Percentiles rank a stretch among this genome's conserved stretches.
phyloP scores from a whole-genome alignment of 2,797 vertebrate genomes.

The Yasuhikotakia modesta region DNA sequence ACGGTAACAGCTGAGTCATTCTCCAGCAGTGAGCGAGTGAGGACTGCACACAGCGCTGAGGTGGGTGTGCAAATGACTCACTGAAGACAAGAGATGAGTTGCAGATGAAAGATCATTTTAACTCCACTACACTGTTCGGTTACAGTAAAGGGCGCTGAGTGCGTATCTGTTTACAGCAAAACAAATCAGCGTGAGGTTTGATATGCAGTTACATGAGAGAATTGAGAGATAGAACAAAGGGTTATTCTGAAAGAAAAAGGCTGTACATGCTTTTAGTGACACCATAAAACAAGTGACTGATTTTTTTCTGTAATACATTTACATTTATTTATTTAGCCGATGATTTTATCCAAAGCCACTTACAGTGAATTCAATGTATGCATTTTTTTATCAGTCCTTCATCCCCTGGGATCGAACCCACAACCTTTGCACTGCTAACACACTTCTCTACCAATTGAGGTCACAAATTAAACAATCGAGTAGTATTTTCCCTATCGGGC shows the following conservation, averaged over 20 bases:
- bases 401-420: no score
- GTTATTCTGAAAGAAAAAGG: constrained; percentile 3
- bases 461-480: constrained; percentile 2
- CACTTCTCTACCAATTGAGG: no score
- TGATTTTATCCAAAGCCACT: no score
- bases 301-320: constrained; percentile 22
- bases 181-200: constrained; percentile 2
- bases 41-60: constrained; percentile 26
- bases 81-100: constrained; percentile 32
- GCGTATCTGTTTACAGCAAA: constrained; percentile 3
- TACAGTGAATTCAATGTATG: no score
- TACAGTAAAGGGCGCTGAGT: constrained; percentile 26
- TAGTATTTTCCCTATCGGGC: constrained; percentile 7
- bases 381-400: no score
- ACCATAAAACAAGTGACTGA: constrained; percentile 12
- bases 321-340: no score
- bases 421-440: no score
- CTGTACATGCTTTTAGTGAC: not conserved
- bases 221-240: no score
- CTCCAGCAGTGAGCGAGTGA: constrained; percentile 12
- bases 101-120: constrained; percentile 7
- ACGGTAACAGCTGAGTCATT: constrained; percentile 57
- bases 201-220: not conserved
- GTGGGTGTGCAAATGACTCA: constrained; percentile 45
- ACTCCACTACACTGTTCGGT: constrained; percentile 18